phyloP scores from a whole-genome alignment of 2,888 invertebrate species.

The Lasius fuliginosus region DNA sequence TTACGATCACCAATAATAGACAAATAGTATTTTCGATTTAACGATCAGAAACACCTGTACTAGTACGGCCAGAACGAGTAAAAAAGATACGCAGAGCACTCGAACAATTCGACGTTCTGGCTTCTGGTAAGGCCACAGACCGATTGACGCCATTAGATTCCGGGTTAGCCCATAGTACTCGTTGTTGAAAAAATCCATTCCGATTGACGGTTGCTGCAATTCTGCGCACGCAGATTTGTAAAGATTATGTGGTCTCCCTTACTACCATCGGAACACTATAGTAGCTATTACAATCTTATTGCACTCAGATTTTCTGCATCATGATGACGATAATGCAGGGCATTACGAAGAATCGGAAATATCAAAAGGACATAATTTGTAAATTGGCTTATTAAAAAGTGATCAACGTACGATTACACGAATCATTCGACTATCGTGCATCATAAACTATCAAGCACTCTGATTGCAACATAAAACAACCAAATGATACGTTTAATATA shows the following conservation, averaged over 20 bases:
- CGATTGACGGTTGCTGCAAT: not conserved
- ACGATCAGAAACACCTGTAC: constrained; percentile 30
- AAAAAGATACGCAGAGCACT: not conserved
- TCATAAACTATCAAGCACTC: not conserved
- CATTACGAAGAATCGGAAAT: constrained; percentile 18
- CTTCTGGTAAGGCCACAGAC: constrained; percentile 51
- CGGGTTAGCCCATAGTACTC: constrained; percentile 36
- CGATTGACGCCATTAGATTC: constrained; percentile 29
- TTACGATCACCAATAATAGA: not conserved
- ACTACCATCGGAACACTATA: constrained; percentile 25
- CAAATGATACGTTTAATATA: constrained; percentile 30
- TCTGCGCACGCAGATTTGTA: constrained; percentile 17
- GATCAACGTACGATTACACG: not conserved
- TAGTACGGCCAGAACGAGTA: not conserved
- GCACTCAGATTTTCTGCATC: constrained; percentile 23
- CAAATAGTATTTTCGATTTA: not conserved
- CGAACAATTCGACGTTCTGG: constrained; percentile 16
- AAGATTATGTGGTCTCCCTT: constrained; percentile 1
- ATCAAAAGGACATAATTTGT: constrained; percentile 12
- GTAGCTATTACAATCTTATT: constrained; percentile 26
- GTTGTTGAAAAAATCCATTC: constrained; percentile 38
- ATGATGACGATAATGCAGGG: constrained; percentile 14
- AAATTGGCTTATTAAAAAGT: constrained; percentile 23
- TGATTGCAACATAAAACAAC: constrained; percentile 12
- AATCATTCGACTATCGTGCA: constrained; percentile 6